Base-by-base conservation (phyloP, 1,140 invertebrate genomes). In the Aphidius gifuensis region DNA sequence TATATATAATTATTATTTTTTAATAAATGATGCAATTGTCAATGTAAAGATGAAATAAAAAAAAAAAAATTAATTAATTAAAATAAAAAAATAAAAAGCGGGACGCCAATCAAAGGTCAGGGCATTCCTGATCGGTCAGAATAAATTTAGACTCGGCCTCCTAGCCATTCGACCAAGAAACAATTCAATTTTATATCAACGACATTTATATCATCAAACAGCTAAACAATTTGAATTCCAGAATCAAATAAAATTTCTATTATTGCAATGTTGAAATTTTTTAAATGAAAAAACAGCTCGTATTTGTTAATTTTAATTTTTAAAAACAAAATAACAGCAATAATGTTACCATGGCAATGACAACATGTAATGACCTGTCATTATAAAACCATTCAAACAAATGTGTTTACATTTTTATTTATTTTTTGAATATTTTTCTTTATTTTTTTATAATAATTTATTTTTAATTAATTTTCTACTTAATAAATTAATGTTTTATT, bases 61-160 rank as follows among this genome's bases (percentile, higher is more conserved):
- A 21, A 49, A 6, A 21, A 49, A 32, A 32, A 32, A 32, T 32
- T 32, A 32, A 32, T 32, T 32, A 32, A 32, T 32, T 32, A 4
- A 62, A 62, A 56, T 61, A 46, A 11, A 44, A 44, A 44, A 44
- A 44, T 3, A 7, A 44, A 44, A 64, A 63, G 64, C 60, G 56
- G 64, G 60, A 58, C 62, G 57, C n/a, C 47, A 62, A 73, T 68
- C 69, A 66, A 69, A 67, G 59, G 66, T 66, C 58, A 62, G 66
- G 55, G 68, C 74, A 74, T 77, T 77, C 72, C 70, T 73, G 67
- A 66, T 72, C 71, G 75, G 74, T 77, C 74, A 76, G 66, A 60
- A 74, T 71, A 69, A 71, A 74, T 77, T 75, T 77, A 75, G 74
- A 64, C 56, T 21, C 68, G 64, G 71, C 71, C 74, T 75, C 71